Base-by-base conservation (phyloP, 2,113 vertebrate genomes). In the Caranx ignobilis region DNA sequence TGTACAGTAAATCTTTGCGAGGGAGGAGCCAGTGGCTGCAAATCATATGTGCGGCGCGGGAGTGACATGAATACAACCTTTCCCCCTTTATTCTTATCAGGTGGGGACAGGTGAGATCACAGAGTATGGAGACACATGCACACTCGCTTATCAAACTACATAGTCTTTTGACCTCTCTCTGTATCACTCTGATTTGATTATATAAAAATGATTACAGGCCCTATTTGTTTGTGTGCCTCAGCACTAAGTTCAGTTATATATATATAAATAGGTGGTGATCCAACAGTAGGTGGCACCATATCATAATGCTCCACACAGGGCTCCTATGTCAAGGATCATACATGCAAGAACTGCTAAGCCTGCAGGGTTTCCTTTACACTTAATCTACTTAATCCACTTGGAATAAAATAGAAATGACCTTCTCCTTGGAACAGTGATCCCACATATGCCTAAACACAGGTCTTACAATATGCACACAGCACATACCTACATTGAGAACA, bases 1-100 rank as follows among this genome's bases (percentile, higher is more conserved):
- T 81, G 84, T 93, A 86, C 74, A 82, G 72, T 92, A 94, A 95
- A 94, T 94, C 92, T 89, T 82, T 63, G 71, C 47, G 43, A 85
- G 75, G 73, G 84, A 75, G 86, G 79, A 81, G 84, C 77, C 61
- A 71, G 73, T 16, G 81, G 76, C 74, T 79, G 73, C 77, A 89
- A 89, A 90, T 87, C 82, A 88, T 68, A 31, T 68, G 61, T 57
- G 84, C 76, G 74, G 61, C 77, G 76, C 85, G 32, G 61, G 57
- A 26, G 74, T 87, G 84, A 75, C 80, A 86, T 75, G 62, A 78
- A 78, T 84, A 66, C 77, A 65, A 87, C 84, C 82, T 81, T 80
- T 77, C 64, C 66, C 77, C 79, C 70, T 87, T 77, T 71, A 75
- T 79, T 82, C 62, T 77, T 70, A 75, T 84, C 73, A 50, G 54